phyloP scores from a whole-genome alignment of 2,797 vertebrate species.

The Sebastes reedi region DNA sequence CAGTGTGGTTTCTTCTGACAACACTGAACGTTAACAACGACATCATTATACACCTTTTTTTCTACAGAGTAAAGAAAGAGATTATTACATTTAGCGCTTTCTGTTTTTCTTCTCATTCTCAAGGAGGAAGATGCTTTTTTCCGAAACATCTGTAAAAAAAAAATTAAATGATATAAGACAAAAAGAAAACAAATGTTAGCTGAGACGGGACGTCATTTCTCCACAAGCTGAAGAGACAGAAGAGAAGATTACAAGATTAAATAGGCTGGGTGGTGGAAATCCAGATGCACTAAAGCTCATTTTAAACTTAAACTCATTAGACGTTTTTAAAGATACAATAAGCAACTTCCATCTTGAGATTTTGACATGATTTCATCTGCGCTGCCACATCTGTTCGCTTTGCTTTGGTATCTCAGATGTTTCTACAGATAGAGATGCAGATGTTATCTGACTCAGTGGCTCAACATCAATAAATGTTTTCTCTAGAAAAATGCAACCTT shows the following conservation, averaged over 20 bases:
- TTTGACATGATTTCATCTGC: background rate
- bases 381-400: background rate
- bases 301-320: no score
- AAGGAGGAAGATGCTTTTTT: slow-evolving; percentile 86
- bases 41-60: slow-evolving; percentile 46
- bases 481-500: background rate
- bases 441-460: background rate
- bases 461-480: background rate
- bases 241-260: slow-evolving; percentile 14
- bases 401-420: no score
- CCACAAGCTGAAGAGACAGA: background rate
- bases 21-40: slow-evolving; percentile 51
- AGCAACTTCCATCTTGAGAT: background rate
- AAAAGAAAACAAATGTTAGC: slow-evolving; percentile 45
- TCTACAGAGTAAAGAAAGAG: slow-evolving; percentile 69
- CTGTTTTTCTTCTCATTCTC: slow-evolving; percentile 86
- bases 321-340: background rate
- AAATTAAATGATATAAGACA: slow-evolving; percentile 66
- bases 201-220: slow-evolving; percentile 5
- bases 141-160: slow-evolving; percentile 83
- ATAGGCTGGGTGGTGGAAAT: background rate
- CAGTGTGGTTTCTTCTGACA: slow-evolving; percentile 68
- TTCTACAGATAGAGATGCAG: no score
- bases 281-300: background rate
- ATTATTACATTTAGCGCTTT: slow-evolving; percentile 83